Evolutionary conservation across 2,797 vertebrate genomes (phyloP), one percentile per base, ranked within the genome.

Genomic region (Loriculus beryllinus): DNA sequence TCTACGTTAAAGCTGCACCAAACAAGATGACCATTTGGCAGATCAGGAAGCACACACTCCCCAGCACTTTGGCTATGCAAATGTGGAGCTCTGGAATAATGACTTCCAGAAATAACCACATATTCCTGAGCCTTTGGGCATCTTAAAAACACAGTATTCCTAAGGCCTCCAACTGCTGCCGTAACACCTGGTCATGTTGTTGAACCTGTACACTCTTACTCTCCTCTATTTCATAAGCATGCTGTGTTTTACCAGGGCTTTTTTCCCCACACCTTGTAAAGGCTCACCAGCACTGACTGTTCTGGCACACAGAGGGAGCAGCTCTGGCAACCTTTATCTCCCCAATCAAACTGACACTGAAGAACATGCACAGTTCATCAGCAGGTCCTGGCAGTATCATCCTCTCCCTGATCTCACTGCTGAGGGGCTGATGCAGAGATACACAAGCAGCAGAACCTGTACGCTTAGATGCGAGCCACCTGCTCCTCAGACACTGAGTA

Each of bases 121-220:
- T 10, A 14, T 59, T 59, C 65, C 48, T 49, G 43, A 86, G 47
- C n/a, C 74, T 88, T 65, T 23, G 29, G 79, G 33, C 49, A 59
- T 31, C 70, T 90, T 60, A 33, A 91, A 93, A 85, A 76, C 52
- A 72, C 90, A 85, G 49, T 37, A 72, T 85, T 76, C 82, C 62
- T 14, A 3, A 0, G 3, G 31, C 29, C 23, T 82, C 60, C 4
- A 63, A 1, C 14, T 42, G 71, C 48, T 78, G 64, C 86, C 62
- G 47, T 80, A 65, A 37, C 37, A 16, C 18, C 3, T 16, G 21
- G 54, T n/a, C 26, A 8, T 31, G 35, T 1, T 31, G 48, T 5
- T 75, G 72, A 39, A 15, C 49, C 57, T 42, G 35, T 23, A 12
- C 69, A 26, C 18, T 52, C 79, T 21, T 49, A 49, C 23, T 22